Evolutionary conservation across 2,797 vertebrate genomes (phyloP), one percentile per base, ranked within the genome.

Genomic region (Setipinna tenuifilis): DNA sequence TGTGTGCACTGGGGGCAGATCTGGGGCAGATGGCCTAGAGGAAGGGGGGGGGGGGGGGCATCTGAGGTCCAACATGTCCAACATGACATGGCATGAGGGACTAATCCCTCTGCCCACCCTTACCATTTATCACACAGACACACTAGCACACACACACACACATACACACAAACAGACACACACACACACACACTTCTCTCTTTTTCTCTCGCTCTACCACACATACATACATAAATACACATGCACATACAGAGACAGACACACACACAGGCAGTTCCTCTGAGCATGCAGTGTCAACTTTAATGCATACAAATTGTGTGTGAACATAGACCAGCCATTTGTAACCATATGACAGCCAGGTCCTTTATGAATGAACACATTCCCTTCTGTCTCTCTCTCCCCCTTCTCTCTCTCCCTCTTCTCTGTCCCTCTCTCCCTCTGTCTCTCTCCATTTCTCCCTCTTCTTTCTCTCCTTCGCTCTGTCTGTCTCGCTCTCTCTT

Each of bases 71-170:
- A 17, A 41, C n/a, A n/a, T n/a, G 5, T 44, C 17, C 71, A 78
- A 78, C 71, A 78, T 78, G 71, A 78, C 71, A 44, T 78, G 31
- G 71, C 71, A 78, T 78, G 16, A 78, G 41, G 35, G 35, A 78
- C 71, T 78, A 78, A 78, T 78, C 71, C 17, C 25, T 19, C 35
- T 35, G 6, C 17, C 35, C 35, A 78, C 71, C 19, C 17, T 35
- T 2, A 41, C 31, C 71, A 31, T 31, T 17, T 78, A 14, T 19
- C 4, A 19, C 71, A 78, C 14, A 75, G 25, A 75, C 68, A 68
- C 25, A 31, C 25, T 9, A 7, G 25, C 23, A 28, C 9, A 12
- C n/a, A 14, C 62, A 12, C 23, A 21, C 7, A 12, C 19, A 25
- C 62, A 10, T 14, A 41, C 68, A 19, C 68, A 68, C 12, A 75